Evolutionary conservation across 2,888 invertebrate genomes (phyloP).

Genomic region (Pristionchus exspectatus): DNA sequence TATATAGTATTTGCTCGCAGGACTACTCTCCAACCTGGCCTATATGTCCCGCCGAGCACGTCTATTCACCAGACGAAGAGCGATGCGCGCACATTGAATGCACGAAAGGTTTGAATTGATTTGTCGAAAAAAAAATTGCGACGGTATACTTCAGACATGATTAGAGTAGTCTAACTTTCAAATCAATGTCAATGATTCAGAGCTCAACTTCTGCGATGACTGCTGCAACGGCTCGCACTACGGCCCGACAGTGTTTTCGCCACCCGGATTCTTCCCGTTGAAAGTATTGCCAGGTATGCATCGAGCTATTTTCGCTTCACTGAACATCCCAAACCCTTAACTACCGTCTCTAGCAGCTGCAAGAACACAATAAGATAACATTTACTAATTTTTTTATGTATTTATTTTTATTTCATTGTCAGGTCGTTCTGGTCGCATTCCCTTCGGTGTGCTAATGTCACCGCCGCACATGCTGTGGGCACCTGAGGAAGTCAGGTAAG

Average conservation of each 20-base stretch:
- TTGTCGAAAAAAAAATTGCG: neutral
- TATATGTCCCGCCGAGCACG: neutral
- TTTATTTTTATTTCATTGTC: neutral
- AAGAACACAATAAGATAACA: too few relatives aligned
- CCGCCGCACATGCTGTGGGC: conserved; percentile 34
- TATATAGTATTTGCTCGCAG: neutral
- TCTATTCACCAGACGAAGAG: neutral
- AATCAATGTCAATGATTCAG: neutral
- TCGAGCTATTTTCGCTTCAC: too few relatives aligned
- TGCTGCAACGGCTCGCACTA: conserved; percentile 49
- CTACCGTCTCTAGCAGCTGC: too few relatives aligned
- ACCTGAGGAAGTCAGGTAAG: conserved; percentile 11
- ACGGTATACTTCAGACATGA: neutral
- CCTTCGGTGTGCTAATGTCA: conserved; percentile 14
- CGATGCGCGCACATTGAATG: conserved; percentile 2
- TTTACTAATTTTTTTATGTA: neutral
- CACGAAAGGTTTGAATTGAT: neutral
- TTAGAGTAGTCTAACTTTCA: neutral
- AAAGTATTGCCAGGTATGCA: neutral
- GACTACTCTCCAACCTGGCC: conserved; percentile 44
- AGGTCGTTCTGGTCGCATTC: neutral
- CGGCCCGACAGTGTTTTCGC: conserved; percentile 30
- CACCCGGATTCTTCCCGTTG: conserved; percentile 26
- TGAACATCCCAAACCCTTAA: too few relatives aligned
- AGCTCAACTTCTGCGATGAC: conserved; percentile 29